phyloP scores from a whole-genome alignment of 1,140 invertebrate species.

The Maconellicoccus hirsutus region DNA sequence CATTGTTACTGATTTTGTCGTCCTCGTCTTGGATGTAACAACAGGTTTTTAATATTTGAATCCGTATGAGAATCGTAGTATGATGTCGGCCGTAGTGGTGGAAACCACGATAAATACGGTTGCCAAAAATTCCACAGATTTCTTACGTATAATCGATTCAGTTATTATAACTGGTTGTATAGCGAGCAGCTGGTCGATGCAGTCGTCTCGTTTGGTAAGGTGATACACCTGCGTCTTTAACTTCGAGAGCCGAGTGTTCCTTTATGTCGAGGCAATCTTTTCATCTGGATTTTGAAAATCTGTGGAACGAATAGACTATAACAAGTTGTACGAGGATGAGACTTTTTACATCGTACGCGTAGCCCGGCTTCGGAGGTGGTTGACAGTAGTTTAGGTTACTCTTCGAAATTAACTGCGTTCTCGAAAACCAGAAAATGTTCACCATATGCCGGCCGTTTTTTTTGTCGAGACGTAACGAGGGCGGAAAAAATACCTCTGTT shows the following conservation, averaged over 20 bases:
- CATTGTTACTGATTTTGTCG: slow-evolving; percentile 1
- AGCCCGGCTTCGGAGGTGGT: background rate
- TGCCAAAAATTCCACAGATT: slow-evolving; percentile 8
- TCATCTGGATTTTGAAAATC: slow-evolving; percentile 2
- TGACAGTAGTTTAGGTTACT: background rate
- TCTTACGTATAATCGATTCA: slow-evolving; percentile 2
- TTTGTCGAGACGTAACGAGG: too few relatives aligned
- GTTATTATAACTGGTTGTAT: slow-evolving; percentile 9
- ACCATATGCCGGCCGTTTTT: background rate
- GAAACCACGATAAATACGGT: background rate
- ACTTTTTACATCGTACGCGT: background rate
- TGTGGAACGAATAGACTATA: background rate
- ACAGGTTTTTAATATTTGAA: background rate
- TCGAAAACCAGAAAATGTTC: background rate
- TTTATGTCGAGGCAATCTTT: slow-evolving; percentile 1
- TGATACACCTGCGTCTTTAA: background rate
- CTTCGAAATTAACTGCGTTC: background rate
- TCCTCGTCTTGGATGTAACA: background rate
- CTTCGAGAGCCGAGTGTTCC: background rate
- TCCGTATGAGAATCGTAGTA: slow-evolving; percentile 4
- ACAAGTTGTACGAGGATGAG: background rate
- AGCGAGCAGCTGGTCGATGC: background rate
- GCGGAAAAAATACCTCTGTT: too few relatives aligned
- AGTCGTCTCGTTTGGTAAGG: slow-evolving; percentile 7
- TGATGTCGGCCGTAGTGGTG: background rate